These are phyloP conservation scores for Pachyseris speciosa DNA, from an alignment of 64 coral and sea anemone genomes.

Conservation along the genomic window DNA sequence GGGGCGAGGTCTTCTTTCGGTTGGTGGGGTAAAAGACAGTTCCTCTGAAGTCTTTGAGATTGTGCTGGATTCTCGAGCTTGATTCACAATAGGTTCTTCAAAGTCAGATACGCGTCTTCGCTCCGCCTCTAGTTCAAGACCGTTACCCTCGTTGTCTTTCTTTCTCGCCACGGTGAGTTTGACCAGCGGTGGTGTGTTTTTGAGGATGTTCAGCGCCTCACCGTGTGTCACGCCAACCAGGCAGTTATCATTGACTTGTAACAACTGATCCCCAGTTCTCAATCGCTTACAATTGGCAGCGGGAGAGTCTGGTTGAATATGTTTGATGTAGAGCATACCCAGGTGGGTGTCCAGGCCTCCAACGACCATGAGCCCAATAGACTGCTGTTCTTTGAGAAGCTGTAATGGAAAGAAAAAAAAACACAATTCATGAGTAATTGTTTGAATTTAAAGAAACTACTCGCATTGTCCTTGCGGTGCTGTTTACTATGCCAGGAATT, in stretches of 20 bases:
- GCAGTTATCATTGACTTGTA: constrained; percentile 88
- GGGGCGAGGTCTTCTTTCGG: constrained; percentile 42
- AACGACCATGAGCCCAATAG: constrained; percentile 93
- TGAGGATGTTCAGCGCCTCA: constrained; percentile 81
- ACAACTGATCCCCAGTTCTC: constrained; percentile 85
- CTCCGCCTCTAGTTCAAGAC: constrained; percentile 55
- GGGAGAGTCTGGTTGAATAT: constrained; percentile 87
- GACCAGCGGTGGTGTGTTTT: constrained; percentile 91
- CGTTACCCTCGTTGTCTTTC: constrained; percentile 47
- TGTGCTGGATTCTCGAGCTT: constrained; percentile 80
- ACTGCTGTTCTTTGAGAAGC: constrained; percentile 94
- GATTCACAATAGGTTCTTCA: constrained; percentile 65
- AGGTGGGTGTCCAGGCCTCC: constrained; percentile 94
- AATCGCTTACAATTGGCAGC: constrained; percentile 85
- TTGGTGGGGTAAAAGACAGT: constrained; percentile 46
- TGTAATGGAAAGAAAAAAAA: constrained; percentile 13
- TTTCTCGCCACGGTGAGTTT: constrained; percentile 91
- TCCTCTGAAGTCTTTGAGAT: constrained; percentile 80
- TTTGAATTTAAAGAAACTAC: not conserved
- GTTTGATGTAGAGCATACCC: constrained; percentile 97
- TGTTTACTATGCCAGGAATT: too few relatives aligned
- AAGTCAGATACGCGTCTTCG: not conserved
- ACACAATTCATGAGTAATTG: not conserved
- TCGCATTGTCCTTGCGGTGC: too few relatives aligned
- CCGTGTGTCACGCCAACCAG: constrained; percentile 87